phyloP scores from a whole-genome alignment of 2,888 invertebrate genomes.

The Rhynchonema sp. region DNA sequence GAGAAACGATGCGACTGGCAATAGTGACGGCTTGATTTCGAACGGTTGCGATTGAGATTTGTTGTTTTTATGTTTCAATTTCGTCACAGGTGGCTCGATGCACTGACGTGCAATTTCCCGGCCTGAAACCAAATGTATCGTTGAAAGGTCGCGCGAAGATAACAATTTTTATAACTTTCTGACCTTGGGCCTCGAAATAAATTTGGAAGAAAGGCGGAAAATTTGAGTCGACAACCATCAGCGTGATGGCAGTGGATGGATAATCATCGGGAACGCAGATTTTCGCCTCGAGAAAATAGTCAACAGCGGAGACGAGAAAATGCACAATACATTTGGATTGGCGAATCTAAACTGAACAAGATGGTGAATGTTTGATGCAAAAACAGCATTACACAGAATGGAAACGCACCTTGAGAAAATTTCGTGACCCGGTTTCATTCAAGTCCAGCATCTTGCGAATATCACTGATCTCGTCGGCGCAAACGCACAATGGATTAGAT shows the following conservation, averaged over 20 bases:
- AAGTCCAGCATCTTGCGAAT: constrained; percentile 38
- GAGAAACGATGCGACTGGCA: constrained; percentile 43
- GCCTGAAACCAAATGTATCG: too few species aligned
- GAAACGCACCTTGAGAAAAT: constrained; percentile 41
- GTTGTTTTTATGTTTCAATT: not conserved
- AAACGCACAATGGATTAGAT: constrained; percentile 50
- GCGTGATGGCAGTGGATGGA: constrained; percentile 37
- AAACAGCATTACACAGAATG: too few species aligned
- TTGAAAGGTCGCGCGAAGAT: too few species aligned
- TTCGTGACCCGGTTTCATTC: constrained; percentile 26
- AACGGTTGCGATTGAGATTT: constrained; percentile 41
- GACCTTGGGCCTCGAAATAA: constrained; percentile 21
- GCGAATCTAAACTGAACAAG: too few species aligned
- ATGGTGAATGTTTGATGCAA: too few species aligned
- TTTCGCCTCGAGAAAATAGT: constrained; percentile 43
- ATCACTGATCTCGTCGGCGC: constrained; percentile 47
- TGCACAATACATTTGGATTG: too few species aligned
- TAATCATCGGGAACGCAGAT: constrained; percentile 46
- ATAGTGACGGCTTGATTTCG: constrained; percentile 43
- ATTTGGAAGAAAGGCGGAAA: constrained; percentile 44
- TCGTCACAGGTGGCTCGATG: constrained; percentile 43
- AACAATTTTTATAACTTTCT: too few species aligned
- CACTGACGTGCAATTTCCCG: constrained; percentile 49
- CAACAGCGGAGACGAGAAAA: constrained; percentile 37
- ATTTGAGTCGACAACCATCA: constrained; percentile 44